Evolutionary conservation across 2,888 invertebrate genomes (phyloP).

Genomic region (Brenthis ino): DNA sequence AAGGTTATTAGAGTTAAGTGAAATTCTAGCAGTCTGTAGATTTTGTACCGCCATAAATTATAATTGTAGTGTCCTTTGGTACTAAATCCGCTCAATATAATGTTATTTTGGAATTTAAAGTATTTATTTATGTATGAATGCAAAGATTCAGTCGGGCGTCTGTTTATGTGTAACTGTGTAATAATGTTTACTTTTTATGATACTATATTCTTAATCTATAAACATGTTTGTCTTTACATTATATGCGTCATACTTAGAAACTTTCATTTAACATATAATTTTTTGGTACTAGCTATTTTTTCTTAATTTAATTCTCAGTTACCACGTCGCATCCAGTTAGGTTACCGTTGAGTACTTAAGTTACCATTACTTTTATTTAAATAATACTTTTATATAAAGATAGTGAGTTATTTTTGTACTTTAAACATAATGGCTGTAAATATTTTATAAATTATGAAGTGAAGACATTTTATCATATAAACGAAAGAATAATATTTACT

Average conservation of each 20-base stretch:
- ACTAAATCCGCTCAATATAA: conserved; percentile 22
- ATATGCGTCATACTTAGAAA: too few relatives aligned
- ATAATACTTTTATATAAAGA: conserved; percentile 23
- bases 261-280: too few relatives aligned
- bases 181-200: neutral
- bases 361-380: conserved; percentile 27
- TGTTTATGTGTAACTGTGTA: conserved; percentile 9
- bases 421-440: conserved; percentile 6
- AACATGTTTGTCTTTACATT: too few relatives aligned
- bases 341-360: neutral
- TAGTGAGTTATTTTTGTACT: conserved; percentile 20
- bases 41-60: conserved; percentile 22
- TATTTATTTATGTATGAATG: conserved; percentile 14
- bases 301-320: too few relatives aligned
- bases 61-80: conserved; percentile 21
- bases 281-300: too few relatives aligned
- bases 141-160: neutral
- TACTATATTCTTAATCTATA: too few relatives aligned
- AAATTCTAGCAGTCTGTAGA: conserved; percentile 12
- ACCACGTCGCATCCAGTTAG: too few relatives aligned
- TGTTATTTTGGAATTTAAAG: neutral
- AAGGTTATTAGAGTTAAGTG: neutral
- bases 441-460: neutral
- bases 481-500: neutral
- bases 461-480: neutral